Percentiles rank a stretch among this genome's conserved stretches.
Evolutionary conservation across 2,113 vertebrate species (phyloP).

Genomic region (Pseudonaja textilis): DNA sequence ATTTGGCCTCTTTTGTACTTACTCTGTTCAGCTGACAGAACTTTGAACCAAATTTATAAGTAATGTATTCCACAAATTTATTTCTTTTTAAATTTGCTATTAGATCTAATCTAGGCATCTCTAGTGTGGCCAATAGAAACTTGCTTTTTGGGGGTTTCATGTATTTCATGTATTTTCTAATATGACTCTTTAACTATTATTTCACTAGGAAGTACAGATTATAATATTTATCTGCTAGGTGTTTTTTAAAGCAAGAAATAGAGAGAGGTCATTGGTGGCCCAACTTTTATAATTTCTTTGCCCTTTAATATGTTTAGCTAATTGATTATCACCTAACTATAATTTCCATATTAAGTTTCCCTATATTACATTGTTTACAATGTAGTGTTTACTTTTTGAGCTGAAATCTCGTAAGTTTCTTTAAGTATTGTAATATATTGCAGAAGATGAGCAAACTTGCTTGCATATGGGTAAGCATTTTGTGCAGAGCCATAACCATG

Average conservation of each 20-base stretch:
- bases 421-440: constrained; percentile 48
- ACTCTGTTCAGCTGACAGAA: background rate
- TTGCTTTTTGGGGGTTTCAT: too few species aligned
- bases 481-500: constrained; percentile 22
- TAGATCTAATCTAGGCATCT: background rate
- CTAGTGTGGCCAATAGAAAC: too few species aligned
- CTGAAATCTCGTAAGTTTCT: background rate
- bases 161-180: background rate
- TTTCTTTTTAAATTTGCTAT: background rate
- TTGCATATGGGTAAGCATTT: constrained; percentile 37
- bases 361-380: constrained; percentile 5
- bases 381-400: constrained; percentile 43
- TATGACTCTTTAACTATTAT: background rate
- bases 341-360: constrained; percentile 26
- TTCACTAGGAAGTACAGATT: background rate
- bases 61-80: background rate
- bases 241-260: background rate
- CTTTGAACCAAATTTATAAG: background rate
- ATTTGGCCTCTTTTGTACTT: background rate
- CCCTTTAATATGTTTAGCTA: background rate
- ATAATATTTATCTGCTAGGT: background rate
- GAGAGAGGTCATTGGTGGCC: too few species aligned
- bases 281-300: background rate
- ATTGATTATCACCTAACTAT: constrained; percentile 21
- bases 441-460: constrained; percentile 37